These are phyloP conservation scores for Pseudomyrmex cubaensis DNA, from an alignment of 1,140 invertebrate species.

Conservation along the genomic window DNA sequence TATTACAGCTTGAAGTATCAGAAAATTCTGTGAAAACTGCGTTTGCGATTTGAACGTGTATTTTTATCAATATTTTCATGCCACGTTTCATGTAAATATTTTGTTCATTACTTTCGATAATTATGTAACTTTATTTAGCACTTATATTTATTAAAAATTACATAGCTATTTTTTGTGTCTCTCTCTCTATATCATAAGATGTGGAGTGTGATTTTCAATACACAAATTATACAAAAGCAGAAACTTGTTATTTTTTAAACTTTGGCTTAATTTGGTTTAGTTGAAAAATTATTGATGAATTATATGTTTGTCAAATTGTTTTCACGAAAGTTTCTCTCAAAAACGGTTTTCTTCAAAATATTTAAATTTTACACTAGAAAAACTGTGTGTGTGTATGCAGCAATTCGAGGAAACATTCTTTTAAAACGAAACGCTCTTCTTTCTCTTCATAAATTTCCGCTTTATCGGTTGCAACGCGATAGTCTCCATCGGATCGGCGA, in stretches of 20 bases:
- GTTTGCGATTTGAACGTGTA: too few relatives aligned
- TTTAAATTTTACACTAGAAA: not conserved
- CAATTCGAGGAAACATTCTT: too few relatives aligned
- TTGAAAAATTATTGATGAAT: too few relatives aligned
- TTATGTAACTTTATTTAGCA: constrained; percentile 21
- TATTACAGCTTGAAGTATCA: constrained; percentile 84
- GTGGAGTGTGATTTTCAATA: not conserved
- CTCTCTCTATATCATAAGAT: not conserved
- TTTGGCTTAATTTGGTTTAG: too few relatives aligned
- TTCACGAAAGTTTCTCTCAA: not conserved
- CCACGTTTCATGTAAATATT: not conserved
- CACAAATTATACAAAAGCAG: not conserved
- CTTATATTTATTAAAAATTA: constrained; percentile 43
- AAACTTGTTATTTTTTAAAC: too few relatives aligned
- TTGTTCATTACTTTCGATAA: too few relatives aligned
- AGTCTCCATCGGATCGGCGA: constrained; percentile 60
- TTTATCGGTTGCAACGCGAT: constrained; percentile 65
- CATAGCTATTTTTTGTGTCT: not conserved
- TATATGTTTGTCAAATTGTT: not conserved
- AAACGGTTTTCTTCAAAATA: not conserved
- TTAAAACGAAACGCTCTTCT: constrained; percentile 82
- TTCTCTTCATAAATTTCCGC: constrained; percentile 76
- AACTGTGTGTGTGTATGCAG: not conserved
- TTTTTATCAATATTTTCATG: not conserved
- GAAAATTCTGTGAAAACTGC: constrained; percentile 78